A percentile compares a stretch with the other conserved stretches of the same genome.
These are phyloP conservation scores for Stegodyphus mimosarum DNA, from an alignment of 1,140 invertebrate genomes.

Conservation along the genomic window DNA sequence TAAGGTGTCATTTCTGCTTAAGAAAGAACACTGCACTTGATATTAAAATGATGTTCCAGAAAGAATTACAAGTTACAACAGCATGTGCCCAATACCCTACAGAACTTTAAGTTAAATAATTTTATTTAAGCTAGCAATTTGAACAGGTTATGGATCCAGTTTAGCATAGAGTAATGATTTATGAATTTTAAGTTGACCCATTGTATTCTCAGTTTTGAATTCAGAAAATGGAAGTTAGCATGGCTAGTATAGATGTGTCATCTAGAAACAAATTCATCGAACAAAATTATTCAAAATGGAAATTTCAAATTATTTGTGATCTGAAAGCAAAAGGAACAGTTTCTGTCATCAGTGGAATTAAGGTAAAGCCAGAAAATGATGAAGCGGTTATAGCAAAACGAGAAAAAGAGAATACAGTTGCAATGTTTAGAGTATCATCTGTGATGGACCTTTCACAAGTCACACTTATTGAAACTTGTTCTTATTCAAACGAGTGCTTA, in stretches of 20 bases:
- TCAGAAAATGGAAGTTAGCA: background rate
- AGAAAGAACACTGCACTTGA: slow-evolving; percentile 8
- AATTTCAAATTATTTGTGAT: slow-evolving; percentile 21
- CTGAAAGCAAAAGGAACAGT: slow-evolving; percentile 31
- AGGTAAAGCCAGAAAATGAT: background rate
- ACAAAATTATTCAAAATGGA: slow-evolving; percentile 3
- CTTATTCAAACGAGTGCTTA: background rate
- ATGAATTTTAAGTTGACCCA: background rate
- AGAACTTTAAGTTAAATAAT: too few relatives aligned
- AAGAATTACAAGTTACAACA: background rate
- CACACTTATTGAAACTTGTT: slow-evolving; percentile 7
- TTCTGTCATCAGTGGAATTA: background rate
- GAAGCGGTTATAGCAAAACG: background rate
- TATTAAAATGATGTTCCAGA: background rate
- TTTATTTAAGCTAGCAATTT: too few relatives aligned
- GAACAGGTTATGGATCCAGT: too few relatives aligned
- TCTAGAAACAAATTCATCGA: background rate
- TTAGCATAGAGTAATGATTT: background rate
- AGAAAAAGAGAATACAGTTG: slow-evolving; percentile 5
- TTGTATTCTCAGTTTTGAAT: slow-evolving; percentile 5
- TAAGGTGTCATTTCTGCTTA: slow-evolving; percentile 16
- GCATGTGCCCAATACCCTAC: too few relatives aligned
- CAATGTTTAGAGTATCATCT: background rate
- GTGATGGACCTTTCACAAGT: background rate
- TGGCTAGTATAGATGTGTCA: slow-evolving; percentile 5